Conservation (phyloP, 2,888 invertebrate genomes). For the Calliphora vomitoria region DNA sequence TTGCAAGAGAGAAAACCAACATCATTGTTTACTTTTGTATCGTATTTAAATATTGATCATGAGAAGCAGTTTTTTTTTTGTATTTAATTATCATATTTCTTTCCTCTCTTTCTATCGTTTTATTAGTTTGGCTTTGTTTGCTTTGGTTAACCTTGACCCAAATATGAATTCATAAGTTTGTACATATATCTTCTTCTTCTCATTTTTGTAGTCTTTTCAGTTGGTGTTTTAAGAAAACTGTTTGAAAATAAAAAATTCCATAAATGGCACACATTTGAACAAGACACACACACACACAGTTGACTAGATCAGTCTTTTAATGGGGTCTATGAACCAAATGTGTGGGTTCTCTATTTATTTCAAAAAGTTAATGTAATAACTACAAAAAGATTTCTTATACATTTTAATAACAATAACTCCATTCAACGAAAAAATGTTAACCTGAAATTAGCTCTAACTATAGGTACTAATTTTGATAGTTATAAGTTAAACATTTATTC, state of each 20-base stretch:
- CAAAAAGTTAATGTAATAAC: no score
- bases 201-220: neutral
- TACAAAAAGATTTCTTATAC: no score
- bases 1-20: neutral
- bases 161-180: conserved; percentile 39
- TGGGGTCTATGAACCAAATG: neutral
- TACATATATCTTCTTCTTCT: neutral
- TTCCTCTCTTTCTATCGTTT: neutral
- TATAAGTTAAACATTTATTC: no score
- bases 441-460: no score
- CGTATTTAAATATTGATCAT: neutral
- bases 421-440: no score
- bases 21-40: neutral
- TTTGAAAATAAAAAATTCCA: conserved; percentile 3
- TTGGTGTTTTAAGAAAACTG: neutral
- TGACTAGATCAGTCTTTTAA: neutral
- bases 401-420: no score
- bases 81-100: conserved; percentile 48
- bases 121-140: neutral
- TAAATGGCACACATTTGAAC: neutral
- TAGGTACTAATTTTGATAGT: no score
- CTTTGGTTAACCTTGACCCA: conserved; percentile 58
- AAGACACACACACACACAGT: neutral
- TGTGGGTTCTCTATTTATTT: neutral
- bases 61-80: conserved; percentile 23